Base-by-base conservation (phyloP, 1,140 invertebrate genomes). In the Ceratina calcarata region DNA sequence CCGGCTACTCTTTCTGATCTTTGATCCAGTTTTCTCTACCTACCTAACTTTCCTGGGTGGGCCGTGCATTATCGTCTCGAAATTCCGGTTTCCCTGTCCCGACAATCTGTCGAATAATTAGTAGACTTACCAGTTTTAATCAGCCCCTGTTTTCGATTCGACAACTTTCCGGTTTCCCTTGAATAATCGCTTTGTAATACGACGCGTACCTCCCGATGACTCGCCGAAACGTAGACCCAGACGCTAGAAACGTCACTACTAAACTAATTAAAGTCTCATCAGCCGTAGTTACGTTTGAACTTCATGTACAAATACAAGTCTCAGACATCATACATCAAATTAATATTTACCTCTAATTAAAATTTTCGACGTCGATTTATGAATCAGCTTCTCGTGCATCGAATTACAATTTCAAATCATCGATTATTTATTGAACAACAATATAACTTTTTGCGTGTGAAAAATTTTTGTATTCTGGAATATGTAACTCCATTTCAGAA, bases 31-130 rank as follows among this genome's bases (percentile, higher is more conserved):
- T 45, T 45, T 45, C 10, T 2, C 37, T 32, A 4, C 27, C 27
- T 6, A 45, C 6, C 37, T 7, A 77, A 77, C 55, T 53, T 58
- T 16, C 16, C 12, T 0, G 55, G 6, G 66, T 12, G 16, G 60
- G 55, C 20, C 37, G 37, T 61, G 55, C 55, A 22, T 69, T 49
- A 69, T 77, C 66, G 18, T n/a, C 2, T 45, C 2, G 45, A 69
- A 77, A 49, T 60, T 71, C 67, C 45, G 45, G 32, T 78, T 62
- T 71, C 75, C 10, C 37, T 71, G 67, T 78, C 67, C 58, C 57
- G 22, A n/a, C 75, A 78, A 79, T 73, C 77, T 73, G 77, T 66
- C 61, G 77, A 79, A 79, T 73, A 78, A 78, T 78, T 78, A 62
- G 75, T 53, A 78, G 75, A 71, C 67, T 78, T 49, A 62, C 75